Evolutionary conservation across 2,888 invertebrate genomes (phyloP), one percentile per base, ranked within the genome.

Genomic region (Lymantria dispar): DNA sequence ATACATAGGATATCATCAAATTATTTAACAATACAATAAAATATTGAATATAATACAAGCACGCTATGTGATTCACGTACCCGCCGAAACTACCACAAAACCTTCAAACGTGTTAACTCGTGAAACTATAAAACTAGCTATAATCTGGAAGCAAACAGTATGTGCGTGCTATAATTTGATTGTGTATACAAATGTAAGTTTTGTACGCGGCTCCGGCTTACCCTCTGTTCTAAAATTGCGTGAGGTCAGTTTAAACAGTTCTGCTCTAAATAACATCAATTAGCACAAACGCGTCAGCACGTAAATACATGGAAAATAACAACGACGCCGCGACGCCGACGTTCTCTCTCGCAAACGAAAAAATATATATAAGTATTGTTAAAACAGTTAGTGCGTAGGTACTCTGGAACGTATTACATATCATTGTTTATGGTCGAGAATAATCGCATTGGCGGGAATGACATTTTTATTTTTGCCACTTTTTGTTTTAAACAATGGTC

Each of bases 361-460:
- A 46, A 50, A 48, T 42, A 37, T 30, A 47, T 33, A 11, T 14
- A n/a, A n/a, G n/a, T 14, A 31, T 39, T 36, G 43, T 47, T n/a
- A n/a, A n/a, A n/a, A 51, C 47, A 47, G 47, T 51, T 47, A 47
- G 31, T 29, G n/a, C 30, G 40, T n/a, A n/a, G n/a, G n/a, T 45
- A 15, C 30, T 44, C 46, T 46, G 43, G 46, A 50, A 43, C 31
- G 45, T 11, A 46, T 9, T 46, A 38, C 12, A 15, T 33, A 31
- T 33, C 33, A 42, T 9, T 43, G 45, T 54, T 45, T 50, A 50
- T 45, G 50, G 39, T 45, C 37, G 48, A 67, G 49, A 69, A 80
- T 75, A 56, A 76, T 75, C 77, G 75, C 78, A 63, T 61, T 56
- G 41, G 52, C 77, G 84, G 82, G 78, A 83, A 82, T 66, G 85